These are phyloP conservation scores for Clarias batrachus DNA, from an alignment of 2,113 vertebrate genomes.

Conservation along the genomic window DNA sequence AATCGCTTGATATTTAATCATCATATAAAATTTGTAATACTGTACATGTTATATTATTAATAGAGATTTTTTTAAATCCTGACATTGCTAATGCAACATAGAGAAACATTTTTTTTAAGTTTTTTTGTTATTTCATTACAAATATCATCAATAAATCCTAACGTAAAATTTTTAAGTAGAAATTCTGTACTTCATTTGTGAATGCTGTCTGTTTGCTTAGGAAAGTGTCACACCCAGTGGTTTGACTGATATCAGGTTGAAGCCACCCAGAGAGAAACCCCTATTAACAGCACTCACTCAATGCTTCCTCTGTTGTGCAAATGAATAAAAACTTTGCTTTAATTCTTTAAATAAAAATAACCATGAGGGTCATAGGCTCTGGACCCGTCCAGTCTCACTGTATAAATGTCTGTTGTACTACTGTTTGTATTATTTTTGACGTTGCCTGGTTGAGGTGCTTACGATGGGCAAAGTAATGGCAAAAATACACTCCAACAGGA, in stretches of 20 bases:
- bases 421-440: slow-evolving; percentile 7
- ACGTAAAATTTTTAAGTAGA: not conserved
- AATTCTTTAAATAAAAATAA: not conserved
- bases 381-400: not conserved
- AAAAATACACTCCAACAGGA: slow-evolving; percentile 39
- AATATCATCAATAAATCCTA: not conserved
- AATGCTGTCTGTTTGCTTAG: not conserved
- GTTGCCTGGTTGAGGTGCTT: not conserved
- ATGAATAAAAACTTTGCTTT: not conserved
- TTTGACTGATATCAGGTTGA: not conserved
- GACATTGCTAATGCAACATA: not conserved
- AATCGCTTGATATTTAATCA: not conserved
- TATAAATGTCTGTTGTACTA: not conserved
- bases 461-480: not conserved
- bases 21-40: not conserved
- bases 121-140: not conserved
- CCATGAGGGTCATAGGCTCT: not conserved
- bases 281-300: not conserved
- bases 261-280: slow-evolving; percentile 26
- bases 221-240: slow-evolving; percentile 1
- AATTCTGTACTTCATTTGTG: not conserved
- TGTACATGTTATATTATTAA: too few species aligned
- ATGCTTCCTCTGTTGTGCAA: not conserved
- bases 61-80: too few species aligned
- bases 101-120: not conserved